Evolutionary conservation across 2,113 vertebrate genomes (phyloP).

Genomic region (Periophthalmodon schlosseri): DNA sequence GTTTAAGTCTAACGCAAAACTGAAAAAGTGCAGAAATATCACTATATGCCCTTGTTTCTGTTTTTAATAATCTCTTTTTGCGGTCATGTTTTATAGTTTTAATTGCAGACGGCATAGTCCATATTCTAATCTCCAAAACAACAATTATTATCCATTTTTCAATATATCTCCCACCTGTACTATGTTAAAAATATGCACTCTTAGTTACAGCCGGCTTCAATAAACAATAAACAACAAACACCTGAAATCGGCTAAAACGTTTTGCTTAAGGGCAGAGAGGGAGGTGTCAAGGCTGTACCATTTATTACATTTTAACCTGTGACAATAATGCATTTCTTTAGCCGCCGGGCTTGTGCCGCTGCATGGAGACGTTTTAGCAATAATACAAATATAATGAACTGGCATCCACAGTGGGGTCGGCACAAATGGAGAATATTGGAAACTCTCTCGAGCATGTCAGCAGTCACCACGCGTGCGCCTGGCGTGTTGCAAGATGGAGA

Average conservation of each 20-base stretch:
- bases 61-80: no score
- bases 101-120: no score
- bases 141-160: no score
- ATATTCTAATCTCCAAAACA: no score
- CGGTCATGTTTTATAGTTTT: no score
- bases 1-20: no score
- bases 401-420: slow-evolving; percentile 52
- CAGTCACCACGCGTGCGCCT: slow-evolving; percentile 46
- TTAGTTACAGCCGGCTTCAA: not conserved
- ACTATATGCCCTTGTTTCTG: no score
- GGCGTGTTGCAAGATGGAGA: slow-evolving; percentile 69
- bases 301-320: slow-evolving; percentile 28
- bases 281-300: not conserved
- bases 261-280: slow-evolving; percentile 33
- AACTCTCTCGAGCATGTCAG: slow-evolving; percentile 73
- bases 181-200: slow-evolving; percentile 2
- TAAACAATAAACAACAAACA: not conserved
- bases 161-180: not conserved
- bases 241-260: not conserved
- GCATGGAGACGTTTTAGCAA: slow-evolving; percentile 49
- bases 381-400: slow-evolving; percentile 68
- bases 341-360: slow-evolving; percentile 39
- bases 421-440: slow-evolving; percentile 67
- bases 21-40: no score
- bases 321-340: slow-evolving; percentile 31